Evolutionary conservation across 2,888 invertebrate species (phyloP).

Genomic region (Volucella inanis): DNA sequence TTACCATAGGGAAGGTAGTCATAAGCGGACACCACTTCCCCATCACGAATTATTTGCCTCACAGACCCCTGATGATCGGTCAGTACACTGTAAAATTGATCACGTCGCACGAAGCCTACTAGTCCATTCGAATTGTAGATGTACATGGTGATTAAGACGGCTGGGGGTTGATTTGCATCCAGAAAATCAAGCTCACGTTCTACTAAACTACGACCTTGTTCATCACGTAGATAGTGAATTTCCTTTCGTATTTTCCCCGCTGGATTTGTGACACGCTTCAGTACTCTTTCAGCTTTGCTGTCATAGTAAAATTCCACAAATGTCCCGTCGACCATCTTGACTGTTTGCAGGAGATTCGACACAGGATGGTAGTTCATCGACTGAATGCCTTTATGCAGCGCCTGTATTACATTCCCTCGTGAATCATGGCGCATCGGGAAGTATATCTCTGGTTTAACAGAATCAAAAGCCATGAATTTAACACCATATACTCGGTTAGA

Average conservation of each 20-base stretch:
- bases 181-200: constrained; percentile 41
- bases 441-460: not conserved
- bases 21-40: constrained; percentile 75
- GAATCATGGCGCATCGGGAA: constrained; percentile 62
- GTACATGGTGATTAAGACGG: constrained; percentile 43
- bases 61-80: constrained; percentile 76
- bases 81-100: constrained; percentile 62
- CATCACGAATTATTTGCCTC: constrained; percentile 65
- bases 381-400: constrained; percentile 69
- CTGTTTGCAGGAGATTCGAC: constrained; percentile 31
- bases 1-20: constrained; percentile 76
- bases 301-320: constrained; percentile 40
- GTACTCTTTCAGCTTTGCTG: constrained; percentile 40
- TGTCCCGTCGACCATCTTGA: constrained; percentile 25
- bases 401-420: constrained; percentile 71
- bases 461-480: constrained; percentile 16
- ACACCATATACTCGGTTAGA: constrained; percentile 32
- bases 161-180: constrained; percentile 14
- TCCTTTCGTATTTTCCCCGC: constrained; percentile 18
- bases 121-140: constrained; percentile 45
- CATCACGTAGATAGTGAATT: constrained; percentile 53
- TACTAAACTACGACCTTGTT: constrained; percentile 32
- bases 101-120: constrained; percentile 41
- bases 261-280: constrained; percentile 12
- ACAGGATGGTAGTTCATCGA: constrained; percentile 72